A percentile compares a stretch with the other conserved stretches of the same genome.
Evolutionary conservation across 2,888 invertebrate species (phyloP).

Genomic region (Apamea sordens): DNA sequence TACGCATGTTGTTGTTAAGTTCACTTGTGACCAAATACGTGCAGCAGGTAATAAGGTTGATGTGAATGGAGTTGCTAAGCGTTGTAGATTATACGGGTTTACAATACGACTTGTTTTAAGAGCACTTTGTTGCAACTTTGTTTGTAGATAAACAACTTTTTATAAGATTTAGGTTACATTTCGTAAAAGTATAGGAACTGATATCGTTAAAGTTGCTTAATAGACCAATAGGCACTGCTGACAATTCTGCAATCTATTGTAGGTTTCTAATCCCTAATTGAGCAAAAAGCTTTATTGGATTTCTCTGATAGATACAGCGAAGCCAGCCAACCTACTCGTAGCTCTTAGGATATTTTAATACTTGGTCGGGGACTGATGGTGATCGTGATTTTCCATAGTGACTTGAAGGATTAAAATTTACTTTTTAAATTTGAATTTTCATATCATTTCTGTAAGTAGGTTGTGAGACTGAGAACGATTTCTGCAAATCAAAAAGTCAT

Average conservation of each 20-base stretch:
- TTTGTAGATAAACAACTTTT: neutral
- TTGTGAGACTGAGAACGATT: neutral
- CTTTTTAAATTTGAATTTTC: neutral
- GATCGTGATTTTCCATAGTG: neutral
- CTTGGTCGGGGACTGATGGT: neutral
- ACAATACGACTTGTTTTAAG: neutral
- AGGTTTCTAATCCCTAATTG: conserved; percentile 34
- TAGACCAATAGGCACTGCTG: neutral
- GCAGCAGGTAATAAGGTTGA: conserved; percentile 9
- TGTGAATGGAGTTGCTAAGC: neutral
- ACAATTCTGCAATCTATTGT: conserved; percentile 17
- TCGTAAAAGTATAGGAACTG: neutral
- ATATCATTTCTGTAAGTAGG: neutral
- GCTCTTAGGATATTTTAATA: neutral
- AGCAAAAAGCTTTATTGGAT: conserved; percentile 36
- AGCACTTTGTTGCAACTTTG: neutral
- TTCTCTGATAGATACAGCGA: neutral
- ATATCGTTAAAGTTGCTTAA: neutral
- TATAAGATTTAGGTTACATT: neutral
- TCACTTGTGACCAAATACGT: conserved; percentile 35
- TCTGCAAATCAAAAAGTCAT: neutral
- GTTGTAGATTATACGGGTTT: conserved; percentile 1
- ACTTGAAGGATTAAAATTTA: neutral
- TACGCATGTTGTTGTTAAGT: conserved; percentile 42
- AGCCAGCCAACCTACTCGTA: neutral